Conservation (phyloP, 1,140 invertebrate species). For the Anastrepha ludens region DNA sequence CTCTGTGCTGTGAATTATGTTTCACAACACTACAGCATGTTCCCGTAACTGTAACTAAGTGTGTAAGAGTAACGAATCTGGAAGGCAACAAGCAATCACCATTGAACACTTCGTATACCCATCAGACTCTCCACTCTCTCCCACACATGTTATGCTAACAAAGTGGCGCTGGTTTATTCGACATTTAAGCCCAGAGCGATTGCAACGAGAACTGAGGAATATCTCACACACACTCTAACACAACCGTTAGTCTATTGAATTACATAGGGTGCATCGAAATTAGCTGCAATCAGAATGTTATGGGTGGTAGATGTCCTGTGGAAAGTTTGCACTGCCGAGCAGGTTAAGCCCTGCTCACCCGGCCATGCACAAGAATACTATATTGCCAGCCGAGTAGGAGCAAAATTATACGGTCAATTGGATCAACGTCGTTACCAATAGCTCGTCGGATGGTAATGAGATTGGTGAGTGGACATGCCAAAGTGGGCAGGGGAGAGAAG, state of each 20-base stretch:
- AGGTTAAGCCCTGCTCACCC: neutral
- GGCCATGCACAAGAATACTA: neutral
- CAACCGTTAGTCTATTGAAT: neutral
- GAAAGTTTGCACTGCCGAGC: neutral
- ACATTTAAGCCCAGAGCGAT: neutral
- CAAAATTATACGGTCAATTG: neutral
- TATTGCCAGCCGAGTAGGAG: neutral
- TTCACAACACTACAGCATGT: constrained; percentile 40
- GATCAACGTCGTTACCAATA: constrained; percentile 3
- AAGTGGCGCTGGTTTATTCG: neutral
- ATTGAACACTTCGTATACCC: no score
- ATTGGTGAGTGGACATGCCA: neutral
- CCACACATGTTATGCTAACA: neutral
- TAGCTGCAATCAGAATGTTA: neutral
- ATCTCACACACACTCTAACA: neutral
- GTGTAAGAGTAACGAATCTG: neutral
- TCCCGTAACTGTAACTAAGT: neutral
- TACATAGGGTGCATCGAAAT: neutral
- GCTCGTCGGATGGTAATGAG: neutral
- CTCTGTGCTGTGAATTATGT: neutral
- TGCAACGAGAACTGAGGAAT: neutral
- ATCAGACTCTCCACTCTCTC: neutral
- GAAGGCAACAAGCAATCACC: no score
- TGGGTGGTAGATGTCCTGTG: no score
- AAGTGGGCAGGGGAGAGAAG: neutral